Percentiles rank a stretch among this genome's conserved stretches.
These are phyloP conservation scores for Electrophaes corylata DNA, from an alignment of 2,888 invertebrate genomes.

Conservation along the genomic window DNA sequence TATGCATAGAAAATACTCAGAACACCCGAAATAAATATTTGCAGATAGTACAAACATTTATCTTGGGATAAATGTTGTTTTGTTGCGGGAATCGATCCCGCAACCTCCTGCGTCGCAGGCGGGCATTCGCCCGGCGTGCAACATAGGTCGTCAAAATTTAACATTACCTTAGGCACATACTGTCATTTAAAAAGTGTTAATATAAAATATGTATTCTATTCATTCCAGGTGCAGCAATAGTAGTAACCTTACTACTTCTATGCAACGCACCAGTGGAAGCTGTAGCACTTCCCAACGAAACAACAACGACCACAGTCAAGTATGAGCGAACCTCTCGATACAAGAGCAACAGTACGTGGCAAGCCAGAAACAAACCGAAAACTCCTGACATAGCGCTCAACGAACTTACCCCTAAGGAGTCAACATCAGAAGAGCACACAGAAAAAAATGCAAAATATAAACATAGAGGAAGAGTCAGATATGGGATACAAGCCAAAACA, in stretches of 20 bases:
- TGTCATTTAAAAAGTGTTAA: neutral
- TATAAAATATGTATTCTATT: neutral
- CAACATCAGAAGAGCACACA: conserved; percentile 70
- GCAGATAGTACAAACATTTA: too few species aligned
- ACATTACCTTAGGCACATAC: too few species aligned
- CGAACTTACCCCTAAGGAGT: conserved; percentile 71
- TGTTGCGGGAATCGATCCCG: too few species aligned
- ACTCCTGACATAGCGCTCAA: conserved; percentile 69
- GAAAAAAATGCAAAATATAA: conserved; percentile 80
- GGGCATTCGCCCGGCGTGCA: too few species aligned
- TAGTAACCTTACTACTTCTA: conserved; percentile 76
- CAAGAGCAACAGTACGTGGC: conserved; percentile 54
- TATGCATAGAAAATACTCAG: too few species aligned
- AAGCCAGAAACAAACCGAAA: conserved; percentile 53
- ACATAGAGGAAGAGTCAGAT: conserved; percentile 74
- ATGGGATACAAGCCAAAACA: conserved; percentile 55
- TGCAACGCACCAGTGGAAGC: conserved; percentile 66
- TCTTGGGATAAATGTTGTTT: too few species aligned
- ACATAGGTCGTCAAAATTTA: too few species aligned
- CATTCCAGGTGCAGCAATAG: conserved; percentile 77
- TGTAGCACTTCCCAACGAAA: conserved; percentile 63
- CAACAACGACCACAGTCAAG: conserved; percentile 57
- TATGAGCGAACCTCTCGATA: conserved; percentile 58
- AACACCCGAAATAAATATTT: too few species aligned
- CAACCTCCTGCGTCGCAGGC: too few species aligned